These are phyloP conservation scores for Guaruba guarouba DNA, from an alignment of 2,113 vertebrate species.

Conservation along the genomic window DNA sequence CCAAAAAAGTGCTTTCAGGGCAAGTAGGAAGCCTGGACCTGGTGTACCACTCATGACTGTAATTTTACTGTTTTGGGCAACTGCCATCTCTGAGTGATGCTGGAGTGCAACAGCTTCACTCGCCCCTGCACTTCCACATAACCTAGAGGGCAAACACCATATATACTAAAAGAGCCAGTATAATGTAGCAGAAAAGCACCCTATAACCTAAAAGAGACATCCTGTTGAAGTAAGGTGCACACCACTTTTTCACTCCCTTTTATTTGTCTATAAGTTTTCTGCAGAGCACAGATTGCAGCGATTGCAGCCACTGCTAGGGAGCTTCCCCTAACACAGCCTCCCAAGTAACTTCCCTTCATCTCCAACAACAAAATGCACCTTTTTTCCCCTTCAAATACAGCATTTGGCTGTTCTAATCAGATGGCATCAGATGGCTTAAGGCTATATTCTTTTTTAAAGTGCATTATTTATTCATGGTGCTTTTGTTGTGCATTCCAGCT, in stretches of 20 bases:
- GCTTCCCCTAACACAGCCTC: background rate
- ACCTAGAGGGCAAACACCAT: background rate
- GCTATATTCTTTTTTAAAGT: background rate
- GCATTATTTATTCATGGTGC: conserved; percentile 3
- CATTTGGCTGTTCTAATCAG: background rate
- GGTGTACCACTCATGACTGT: background rate
- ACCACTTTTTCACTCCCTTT: background rate
- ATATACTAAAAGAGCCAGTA: background rate
- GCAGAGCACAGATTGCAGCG: background rate
- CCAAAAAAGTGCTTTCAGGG: background rate
- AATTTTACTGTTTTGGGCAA: background rate
- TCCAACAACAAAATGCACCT: background rate
- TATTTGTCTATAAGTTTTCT: rapidly evolving
- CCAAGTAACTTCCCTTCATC: background rate
- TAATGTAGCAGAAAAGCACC: background rate
- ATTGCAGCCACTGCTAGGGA: background rate
- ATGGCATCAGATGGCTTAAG: background rate
- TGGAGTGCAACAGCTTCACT: background rate
- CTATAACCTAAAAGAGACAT: background rate
- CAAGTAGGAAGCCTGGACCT: background rate
- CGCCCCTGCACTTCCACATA: rapidly evolving
- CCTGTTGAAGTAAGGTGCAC: rapidly evolving
- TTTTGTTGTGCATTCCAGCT: background rate
- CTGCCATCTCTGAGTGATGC: rapidly evolving
- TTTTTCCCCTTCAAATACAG: background rate